Conservation (phyloP, 2,888 invertebrate species). For the Prionchulus punctatus region DNA sequence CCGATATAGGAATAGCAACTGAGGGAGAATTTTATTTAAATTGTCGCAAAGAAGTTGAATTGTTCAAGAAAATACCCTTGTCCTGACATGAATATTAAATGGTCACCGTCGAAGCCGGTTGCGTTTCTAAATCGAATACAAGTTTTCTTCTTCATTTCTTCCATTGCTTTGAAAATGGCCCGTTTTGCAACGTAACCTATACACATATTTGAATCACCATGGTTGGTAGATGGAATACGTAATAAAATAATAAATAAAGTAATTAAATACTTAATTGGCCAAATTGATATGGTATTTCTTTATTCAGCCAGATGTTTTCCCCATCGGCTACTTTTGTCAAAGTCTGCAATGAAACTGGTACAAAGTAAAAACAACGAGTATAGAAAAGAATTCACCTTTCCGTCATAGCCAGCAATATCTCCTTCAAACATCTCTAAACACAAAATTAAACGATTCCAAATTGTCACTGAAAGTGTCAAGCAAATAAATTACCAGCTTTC, state of each 20-base stretch:
- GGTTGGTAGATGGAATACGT: no score
- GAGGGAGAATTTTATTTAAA: background rate
- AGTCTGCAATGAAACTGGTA: background rate
- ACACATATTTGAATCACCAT: no score
- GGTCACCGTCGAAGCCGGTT: background rate
- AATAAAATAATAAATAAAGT: no score
- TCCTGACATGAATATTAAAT: background rate
- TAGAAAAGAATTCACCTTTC: background rate
- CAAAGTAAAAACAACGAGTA: background rate
- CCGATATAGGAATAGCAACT: conserved; percentile 6
- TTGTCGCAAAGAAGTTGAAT: no score
- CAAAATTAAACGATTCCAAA: background rate
- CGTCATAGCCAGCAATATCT: conserved; percentile 2
- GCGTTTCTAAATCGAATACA: conserved; percentile 2
- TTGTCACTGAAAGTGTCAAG: background rate
- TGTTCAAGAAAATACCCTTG: background rate
- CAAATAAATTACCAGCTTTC: background rate
- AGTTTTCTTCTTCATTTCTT: background rate
- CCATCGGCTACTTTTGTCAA: background rate
- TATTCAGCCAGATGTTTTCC: background rate
- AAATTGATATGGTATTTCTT: background rate
- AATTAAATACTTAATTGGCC: no score
- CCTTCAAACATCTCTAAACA: conserved; percentile 6
- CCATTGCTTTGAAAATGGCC: background rate
- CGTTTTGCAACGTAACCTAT: background rate